These are phyloP conservation scores for Xiphophorus hellerii DNA, from an alignment of 2,113 vertebrate genomes.

Conservation along the genomic window DNA sequence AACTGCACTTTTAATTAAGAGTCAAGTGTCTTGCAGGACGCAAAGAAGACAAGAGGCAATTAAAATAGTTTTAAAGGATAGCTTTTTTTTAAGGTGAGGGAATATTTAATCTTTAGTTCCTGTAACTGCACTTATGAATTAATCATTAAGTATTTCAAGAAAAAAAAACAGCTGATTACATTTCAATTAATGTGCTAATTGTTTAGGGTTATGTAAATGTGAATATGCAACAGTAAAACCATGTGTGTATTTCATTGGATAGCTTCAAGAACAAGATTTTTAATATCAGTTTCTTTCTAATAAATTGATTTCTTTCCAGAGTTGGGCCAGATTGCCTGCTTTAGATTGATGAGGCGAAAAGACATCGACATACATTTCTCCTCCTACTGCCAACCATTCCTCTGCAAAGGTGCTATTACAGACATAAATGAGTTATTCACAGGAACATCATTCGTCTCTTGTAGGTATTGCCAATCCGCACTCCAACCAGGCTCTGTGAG, in stretches of 20 bases:
- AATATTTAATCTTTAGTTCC: background rate
- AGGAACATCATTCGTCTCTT: constrained; percentile 60
- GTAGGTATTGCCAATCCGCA: constrained; percentile 54
- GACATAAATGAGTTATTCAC: constrained; percentile 61
- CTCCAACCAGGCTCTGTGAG: constrained; percentile 51
- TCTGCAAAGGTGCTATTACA: constrained; percentile 47
- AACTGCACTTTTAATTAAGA: background rate
- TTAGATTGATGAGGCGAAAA: constrained; percentile 32
- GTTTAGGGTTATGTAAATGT: background rate
- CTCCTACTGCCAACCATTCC: constrained; percentile 43
- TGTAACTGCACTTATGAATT: background rate
- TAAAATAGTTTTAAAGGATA: background rate
- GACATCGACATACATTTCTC: background rate
- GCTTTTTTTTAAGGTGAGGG: background rate
- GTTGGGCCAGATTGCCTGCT: constrained; percentile 32
- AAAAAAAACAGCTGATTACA: background rate
- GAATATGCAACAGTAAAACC: background rate
- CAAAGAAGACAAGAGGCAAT: background rate
- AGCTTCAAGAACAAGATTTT: constrained; percentile 24
- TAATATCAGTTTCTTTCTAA: constrained; percentile 28
- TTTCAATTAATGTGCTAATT: background rate
- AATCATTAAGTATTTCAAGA: background rate
- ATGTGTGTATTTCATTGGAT: background rate
- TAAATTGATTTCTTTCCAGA: constrained; percentile 34
- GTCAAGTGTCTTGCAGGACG: background rate